These are phyloP conservation scores for Aegotheles bennettii DNA, from an alignment of 2,113 vertebrate genomes.

Conservation along the genomic window DNA sequence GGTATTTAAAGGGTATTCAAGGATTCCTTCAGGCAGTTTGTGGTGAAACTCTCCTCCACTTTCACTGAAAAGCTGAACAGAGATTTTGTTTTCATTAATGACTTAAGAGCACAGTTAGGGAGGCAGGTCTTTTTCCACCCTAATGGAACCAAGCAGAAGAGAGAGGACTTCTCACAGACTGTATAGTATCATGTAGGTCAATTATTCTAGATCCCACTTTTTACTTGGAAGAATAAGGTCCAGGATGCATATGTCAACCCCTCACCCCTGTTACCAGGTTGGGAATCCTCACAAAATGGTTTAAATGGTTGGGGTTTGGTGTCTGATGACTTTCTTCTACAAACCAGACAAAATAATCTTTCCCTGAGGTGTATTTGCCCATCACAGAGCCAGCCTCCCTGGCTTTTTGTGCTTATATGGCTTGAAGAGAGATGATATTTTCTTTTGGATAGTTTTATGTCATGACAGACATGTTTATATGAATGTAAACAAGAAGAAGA, in stretches of 20 bases:
- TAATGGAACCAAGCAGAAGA: neutral
- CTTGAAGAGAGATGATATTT: neutral
- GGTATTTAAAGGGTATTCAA: neutral
- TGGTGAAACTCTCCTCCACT: neutral
- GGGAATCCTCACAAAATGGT: neutral
- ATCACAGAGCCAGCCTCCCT: neutral
- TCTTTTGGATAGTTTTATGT: neutral
- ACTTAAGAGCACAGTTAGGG: neutral
- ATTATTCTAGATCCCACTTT: neutral
- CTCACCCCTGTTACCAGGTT: neutral
- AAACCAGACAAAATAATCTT: neutral
- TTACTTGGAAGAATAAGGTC: neutral
- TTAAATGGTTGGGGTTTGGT: neutral
- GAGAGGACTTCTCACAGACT: neutral
- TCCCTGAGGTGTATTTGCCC: neutral
- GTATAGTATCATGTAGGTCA: neutral
- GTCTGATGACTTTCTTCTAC: neutral
- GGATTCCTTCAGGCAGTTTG: neutral
- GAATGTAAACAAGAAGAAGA: neutral
- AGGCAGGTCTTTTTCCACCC: neutral
- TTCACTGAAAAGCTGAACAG: neutral
- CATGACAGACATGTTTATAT: neutral
- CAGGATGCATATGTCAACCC: neutral
- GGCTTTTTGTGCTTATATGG: constrained; percentile 18
- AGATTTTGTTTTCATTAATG: neutral